These are phyloP conservation scores for Cataglyphis hispanica DNA, from an alignment of 1,140 invertebrate species.

Conservation along the genomic window DNA sequence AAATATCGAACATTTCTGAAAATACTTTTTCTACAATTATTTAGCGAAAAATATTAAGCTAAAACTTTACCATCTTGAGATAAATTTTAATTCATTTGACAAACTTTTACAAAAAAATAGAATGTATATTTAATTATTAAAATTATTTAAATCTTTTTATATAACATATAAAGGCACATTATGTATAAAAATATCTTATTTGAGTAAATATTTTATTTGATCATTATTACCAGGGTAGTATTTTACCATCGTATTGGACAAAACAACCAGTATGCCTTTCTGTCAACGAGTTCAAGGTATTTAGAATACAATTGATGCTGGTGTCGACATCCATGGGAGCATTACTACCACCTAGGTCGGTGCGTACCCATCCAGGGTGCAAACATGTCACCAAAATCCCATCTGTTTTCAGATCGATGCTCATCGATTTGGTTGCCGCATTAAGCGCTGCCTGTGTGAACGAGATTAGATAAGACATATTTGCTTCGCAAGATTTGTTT, in stretches of 20 bases:
- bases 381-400: conserved; percentile 92
- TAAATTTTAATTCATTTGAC: neutral
- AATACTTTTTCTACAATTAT: conserved; percentile 46
- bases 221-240: conserved; percentile 90
- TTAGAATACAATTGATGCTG: conserved; percentile 89
- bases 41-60: conserved; percentile 9
- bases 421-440: conserved; percentile 94
- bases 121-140: conserved; percentile 52
- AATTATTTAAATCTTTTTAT: conserved; percentile 32
- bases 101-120: conserved; percentile 26
- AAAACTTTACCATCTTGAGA: neutral
- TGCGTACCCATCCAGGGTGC: conserved; percentile 97
- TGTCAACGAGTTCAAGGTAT: conserved; percentile 88
- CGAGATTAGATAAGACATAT: conserved; percentile 65
- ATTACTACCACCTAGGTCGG: conserved; percentile 94
- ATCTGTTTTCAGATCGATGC: conserved; percentile 92
- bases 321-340: conserved; percentile 91
- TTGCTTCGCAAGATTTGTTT: neutral
- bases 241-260: conserved; percentile 91
- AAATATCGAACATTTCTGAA: neutral
- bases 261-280: conserved; percentile 91
- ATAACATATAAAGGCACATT: conserved; percentile 23
- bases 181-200: conserved; percentile 37
- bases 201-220: conserved; percentile 14
- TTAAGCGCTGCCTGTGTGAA: conserved; percentile 92